Conservation (phyloP, 2,888 invertebrate genomes). For the Villa cingulata region DNA sequence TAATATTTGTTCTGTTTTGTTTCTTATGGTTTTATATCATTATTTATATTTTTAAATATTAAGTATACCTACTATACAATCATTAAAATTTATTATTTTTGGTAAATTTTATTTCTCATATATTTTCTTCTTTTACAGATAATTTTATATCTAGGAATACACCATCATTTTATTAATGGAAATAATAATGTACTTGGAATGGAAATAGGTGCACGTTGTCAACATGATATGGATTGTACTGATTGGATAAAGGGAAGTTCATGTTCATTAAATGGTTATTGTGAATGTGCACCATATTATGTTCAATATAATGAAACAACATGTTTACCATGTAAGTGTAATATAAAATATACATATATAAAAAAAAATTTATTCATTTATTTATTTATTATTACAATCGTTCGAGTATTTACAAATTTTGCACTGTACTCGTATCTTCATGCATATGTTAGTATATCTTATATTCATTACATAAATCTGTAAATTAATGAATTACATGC, state of each 20-base stretch:
- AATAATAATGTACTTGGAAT: constrained; percentile 15
- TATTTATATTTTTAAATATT: too few species aligned
- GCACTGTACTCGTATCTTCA: too few species aligned
- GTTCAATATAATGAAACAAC: constrained; percentile 63
- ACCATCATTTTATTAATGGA: not conserved
- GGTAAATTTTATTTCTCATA: too few species aligned
- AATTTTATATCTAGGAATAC: not conserved
- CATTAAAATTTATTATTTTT: too few species aligned
- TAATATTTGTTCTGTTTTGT: too few species aligned
- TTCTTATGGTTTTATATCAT: too few species aligned
- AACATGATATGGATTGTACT: constrained; percentile 38
- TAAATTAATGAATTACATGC: too few species aligned
- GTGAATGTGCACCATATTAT: constrained; percentile 70
- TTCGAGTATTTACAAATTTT: too few species aligned
- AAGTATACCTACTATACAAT: too few species aligned
- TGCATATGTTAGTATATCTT: too few species aligned
- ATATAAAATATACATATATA: not conserved
- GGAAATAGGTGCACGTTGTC: constrained; percentile 32
- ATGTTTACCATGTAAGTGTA: constrained; percentile 69
- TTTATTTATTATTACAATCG: not conserved
- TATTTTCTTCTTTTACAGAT: not conserved
- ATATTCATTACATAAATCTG: too few species aligned
- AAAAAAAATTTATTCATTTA: not conserved
- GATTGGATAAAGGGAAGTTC: constrained; percentile 36
- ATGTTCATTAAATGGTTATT: constrained; percentile 45